Evolutionary conservation across 2,888 invertebrate species (phyloP).

Genomic region (Tachina grossa): DNA sequence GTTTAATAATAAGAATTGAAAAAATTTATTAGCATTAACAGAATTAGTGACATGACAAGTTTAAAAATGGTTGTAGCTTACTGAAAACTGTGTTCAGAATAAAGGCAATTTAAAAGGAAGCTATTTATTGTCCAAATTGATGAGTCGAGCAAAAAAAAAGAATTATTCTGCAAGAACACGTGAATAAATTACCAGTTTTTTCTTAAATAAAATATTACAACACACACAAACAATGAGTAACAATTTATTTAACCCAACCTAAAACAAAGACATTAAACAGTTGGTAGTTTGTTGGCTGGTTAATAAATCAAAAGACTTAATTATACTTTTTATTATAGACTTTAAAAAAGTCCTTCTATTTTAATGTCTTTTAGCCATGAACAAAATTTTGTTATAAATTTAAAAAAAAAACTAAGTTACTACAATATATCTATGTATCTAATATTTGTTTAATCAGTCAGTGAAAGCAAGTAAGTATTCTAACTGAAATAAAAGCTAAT

Average conservation of each 20-base stretch:
- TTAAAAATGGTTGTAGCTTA: too few relatives aligned
- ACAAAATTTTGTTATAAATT: background rate
- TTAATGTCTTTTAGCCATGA: constrained; percentile 25
- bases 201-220: too few relatives aligned
- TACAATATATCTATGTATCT: background rate
- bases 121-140: too few relatives aligned
- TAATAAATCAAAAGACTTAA: constrained; percentile 9
- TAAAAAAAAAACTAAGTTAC: background rate
- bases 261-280: background rate
- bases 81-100: too few relatives aligned
- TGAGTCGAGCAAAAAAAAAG: too few relatives aligned
- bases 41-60: too few relatives aligned
- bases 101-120: too few relatives aligned
- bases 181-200: too few relatives aligned
- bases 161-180: too few relatives aligned
- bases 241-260: background rate
- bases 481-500: background rate
- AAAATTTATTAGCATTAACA: too few relatives aligned
- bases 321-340: constrained; percentile 1
- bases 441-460: background rate
- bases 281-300: background rate
- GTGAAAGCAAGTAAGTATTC: background rate
- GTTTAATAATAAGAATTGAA: too few relatives aligned
- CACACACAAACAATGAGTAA: background rate
- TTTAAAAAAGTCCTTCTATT: background rate